Percentiles rank a stretch among this genome's conserved stretches.
Evolutionary conservation across 2,113 vertebrate genomes (phyloP).

Genomic region (Sceloporus undulatus): DNA sequence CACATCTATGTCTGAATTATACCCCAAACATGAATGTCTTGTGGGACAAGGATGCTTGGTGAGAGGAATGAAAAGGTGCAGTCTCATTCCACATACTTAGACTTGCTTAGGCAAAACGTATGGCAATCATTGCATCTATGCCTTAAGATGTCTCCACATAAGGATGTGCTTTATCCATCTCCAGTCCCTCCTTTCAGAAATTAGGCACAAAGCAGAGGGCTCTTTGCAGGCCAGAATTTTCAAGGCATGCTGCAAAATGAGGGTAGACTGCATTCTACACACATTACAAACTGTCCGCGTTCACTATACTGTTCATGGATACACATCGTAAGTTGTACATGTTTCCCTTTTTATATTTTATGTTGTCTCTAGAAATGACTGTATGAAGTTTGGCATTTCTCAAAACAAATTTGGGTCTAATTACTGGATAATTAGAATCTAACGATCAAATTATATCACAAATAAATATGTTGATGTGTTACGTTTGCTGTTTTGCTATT

Average conservation of each 20-base stretch:
- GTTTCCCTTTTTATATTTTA: not conserved
- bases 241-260: not conserved
- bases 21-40: not conserved
- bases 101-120: not conserved
- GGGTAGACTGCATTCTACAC: not conserved
- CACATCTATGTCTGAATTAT: not conserved
- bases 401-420: not conserved
- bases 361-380: slow-evolving; percentile 12
- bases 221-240: not conserved
- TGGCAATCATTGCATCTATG: not conserved
- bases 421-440: not conserved
- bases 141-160: not conserved
- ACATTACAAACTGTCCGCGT: no score
- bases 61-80: not conserved
- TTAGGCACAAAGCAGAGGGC: not conserved
- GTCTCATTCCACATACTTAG: not conserved
- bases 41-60: not conserved
- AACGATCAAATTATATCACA: not conserved
- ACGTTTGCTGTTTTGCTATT: not conserved
- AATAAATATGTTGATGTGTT: not conserved
- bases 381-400: not conserved
- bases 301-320: not conserved
- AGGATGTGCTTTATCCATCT: not conserved
- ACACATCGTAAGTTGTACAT: not conserved
- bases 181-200: no score